Base-by-base conservation (phyloP, 2,113 vertebrate genomes). In the Hyla sarda region DNA sequence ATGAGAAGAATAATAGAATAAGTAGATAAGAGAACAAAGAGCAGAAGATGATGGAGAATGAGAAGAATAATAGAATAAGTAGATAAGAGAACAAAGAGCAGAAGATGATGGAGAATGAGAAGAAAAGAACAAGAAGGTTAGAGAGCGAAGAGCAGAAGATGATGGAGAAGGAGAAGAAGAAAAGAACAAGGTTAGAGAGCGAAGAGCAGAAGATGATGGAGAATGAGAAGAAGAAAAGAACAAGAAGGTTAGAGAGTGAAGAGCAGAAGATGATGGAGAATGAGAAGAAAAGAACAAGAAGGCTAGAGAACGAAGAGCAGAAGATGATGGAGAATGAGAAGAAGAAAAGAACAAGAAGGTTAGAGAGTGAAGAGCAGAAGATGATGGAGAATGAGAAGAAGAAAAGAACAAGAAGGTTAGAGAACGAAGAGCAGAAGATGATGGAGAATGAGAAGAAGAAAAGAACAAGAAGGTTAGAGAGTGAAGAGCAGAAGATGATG, bases 351-450 rank as follows among this genome's bases (percentile, higher is more conserved):
- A 10, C 1, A n/a, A 58, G 5, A n/a, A 58, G 1, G 56, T 7
- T 3, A 58, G 8, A 58, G 56, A n/a, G n/a, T 41, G 41, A 41
- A 41, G 41, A 41, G 41, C 3, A 41, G 8, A 41, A 23, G n/a
- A 1, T n/a, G n/a, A 58, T 10, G 7, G 56, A 8, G 56, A n/a
- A 23, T 8, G 23, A 58, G 19, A 23, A 23, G 3, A 56, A 56
- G 19, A 21, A 23, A 3, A 54, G 21, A n/a, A 2, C 25, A 30
- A 0, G 2, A 25, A 34, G 30, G 17, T 19, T 0, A 16, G 13
- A 2, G 11, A n/a, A n/a, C 5, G 28, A 16, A 1, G 0, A 19
- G 28, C 8, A 2, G 14, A 13, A 28, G n/a, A n/a, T n/a, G 6
- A 28, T 62, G n/a, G n/a, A 62, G n/a, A 28, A 21, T 34, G 28